Percentiles rank a stretch among this genome's conserved stretches.
Conservation (phyloP, 2,113 vertebrate species). For the Pseudorectes ferrugineus region DNA sequence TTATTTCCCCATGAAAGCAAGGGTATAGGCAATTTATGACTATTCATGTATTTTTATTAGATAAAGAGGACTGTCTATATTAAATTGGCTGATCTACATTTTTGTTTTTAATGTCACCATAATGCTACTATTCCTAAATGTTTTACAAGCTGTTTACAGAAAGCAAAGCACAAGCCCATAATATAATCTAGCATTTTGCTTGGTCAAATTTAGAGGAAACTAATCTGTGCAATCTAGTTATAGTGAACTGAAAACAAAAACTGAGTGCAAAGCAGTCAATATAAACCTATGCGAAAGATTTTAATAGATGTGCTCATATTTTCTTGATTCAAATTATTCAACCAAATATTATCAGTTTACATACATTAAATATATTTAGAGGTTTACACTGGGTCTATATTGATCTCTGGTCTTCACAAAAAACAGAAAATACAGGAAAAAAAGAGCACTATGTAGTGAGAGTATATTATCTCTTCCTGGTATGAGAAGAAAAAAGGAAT, state of each 20-base stretch:
- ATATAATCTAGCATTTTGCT: not conserved
- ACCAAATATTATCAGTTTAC: not conserved
- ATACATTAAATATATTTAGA: not conserved
- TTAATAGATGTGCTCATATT: not conserved
- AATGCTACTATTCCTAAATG: slow-evolving; percentile 42
- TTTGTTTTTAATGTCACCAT: slow-evolving; percentile 22
- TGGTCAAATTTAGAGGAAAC: slow-evolving; percentile 13
- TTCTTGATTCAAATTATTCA: not conserved
- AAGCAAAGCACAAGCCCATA: not conserved
- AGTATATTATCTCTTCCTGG: not conserved
- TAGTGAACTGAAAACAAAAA: not conserved
- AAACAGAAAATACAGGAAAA: not conserved
- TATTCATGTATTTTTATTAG: slow-evolving; percentile 51
- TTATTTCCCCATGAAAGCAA: slow-evolving; percentile 39
- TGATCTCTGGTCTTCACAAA: not conserved
- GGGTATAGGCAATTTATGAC: slow-evolving; percentile 28
- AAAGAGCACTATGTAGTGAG: not conserved
- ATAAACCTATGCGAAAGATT: not conserved
- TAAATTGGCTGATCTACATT: slow-evolving; percentile 27
- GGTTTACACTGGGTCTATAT: not conserved
- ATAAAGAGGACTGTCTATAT: slow-evolving; percentile 46
- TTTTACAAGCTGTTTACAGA: slow-evolving; percentile 55
- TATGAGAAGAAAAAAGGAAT: not conserved
- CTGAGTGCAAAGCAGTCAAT: not conserved
- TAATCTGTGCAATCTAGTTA: slow-evolving; percentile 20